Conservation (phyloP, 1,140 invertebrate species). For the Drosophila bifasciata region DNA sequence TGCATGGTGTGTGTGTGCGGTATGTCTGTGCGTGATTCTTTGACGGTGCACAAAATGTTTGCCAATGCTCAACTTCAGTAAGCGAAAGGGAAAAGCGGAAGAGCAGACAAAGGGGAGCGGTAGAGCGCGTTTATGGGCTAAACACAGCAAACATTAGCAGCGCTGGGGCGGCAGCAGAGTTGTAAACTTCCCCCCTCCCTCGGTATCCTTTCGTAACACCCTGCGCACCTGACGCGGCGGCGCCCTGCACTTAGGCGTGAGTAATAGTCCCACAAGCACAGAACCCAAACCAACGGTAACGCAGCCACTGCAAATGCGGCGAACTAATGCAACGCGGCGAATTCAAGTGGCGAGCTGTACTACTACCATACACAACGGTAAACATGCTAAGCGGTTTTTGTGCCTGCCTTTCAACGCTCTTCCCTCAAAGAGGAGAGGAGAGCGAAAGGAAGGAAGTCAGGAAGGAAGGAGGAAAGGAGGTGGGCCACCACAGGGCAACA, state of each 20-base stretch:
- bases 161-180: constrained; percentile 36
- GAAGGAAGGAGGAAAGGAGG: constrained; percentile 6
- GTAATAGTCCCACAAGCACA: constrained; percentile 42
- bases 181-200: constrained; percentile 31
- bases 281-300: no score
- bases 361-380: constrained; percentile 79
- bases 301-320: constrained; percentile 17
- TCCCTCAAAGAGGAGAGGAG: neutral
- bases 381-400: constrained; percentile 79
- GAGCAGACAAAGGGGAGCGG: constrained; percentile 25
- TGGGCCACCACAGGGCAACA: constrained; percentile 29
- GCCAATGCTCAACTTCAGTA: constrained; percentile 29
- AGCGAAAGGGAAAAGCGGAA: neutral
- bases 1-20: constrained; percentile 3
- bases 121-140: constrained; percentile 73
- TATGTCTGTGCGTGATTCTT: constrained; percentile 48
- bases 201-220: constrained; percentile 16
- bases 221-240: constrained; percentile 35
- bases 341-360: constrained; percentile 71
- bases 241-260: constrained; percentile 59
- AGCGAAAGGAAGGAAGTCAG: constrained; percentile 5
- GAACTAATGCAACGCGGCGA: constrained; percentile 80
- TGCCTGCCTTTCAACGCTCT: constrained; percentile 16
- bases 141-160: constrained; percentile 73
- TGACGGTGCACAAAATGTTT: constrained; percentile 52